Percentiles rank a stretch among this genome's conserved stretches.
These are phyloP conservation scores for Astreopora myriophthalma DNA, from an alignment of 64 coral and sea anemone genomes.

Conservation along the genomic window DNA sequence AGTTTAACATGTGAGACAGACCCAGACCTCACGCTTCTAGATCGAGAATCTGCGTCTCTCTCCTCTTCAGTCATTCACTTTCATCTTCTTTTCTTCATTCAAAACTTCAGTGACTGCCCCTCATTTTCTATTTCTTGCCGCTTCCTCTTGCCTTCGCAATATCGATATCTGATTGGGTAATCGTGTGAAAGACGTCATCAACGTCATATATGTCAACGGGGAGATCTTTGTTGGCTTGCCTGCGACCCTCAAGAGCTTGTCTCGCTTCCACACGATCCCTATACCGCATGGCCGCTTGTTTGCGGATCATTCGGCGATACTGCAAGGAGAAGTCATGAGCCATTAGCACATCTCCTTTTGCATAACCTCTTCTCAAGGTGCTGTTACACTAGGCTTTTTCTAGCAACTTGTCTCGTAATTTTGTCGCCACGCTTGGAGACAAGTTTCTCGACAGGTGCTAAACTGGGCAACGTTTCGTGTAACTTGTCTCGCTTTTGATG, in stretches of 20 bases:
- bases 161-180: constrained; percentile 95
- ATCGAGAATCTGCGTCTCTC: not conserved
- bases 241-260: constrained; percentile 66
- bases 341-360: not conserved
- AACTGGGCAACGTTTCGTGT: too few species aligned
- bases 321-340: not conserved
- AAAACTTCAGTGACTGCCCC: too few species aligned
- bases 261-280: constrained; percentile 70
- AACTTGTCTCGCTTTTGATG: too few species aligned
- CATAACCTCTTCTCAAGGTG: too few species aligned
- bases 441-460: too few species aligned
- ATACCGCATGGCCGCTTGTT: constrained; percentile 85
- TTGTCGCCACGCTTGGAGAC: too few species aligned
- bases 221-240: constrained; percentile 77
- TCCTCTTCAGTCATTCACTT: not conserved
- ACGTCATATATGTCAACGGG: constrained; percentile 85
- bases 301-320: constrained; percentile 88
- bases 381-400: too few species aligned
- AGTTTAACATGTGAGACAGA: too few species aligned
- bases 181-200: constrained; percentile 91
- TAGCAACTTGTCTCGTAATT: too few species aligned
- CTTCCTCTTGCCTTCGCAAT: constrained; percentile 35
- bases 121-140: not conserved
- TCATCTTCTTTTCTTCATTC: not conserved
- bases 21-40: too few species aligned